Evolutionary conservation across 2,888 invertebrate genomes (phyloP).

Genomic region (Eupithecia subumbrata): DNA sequence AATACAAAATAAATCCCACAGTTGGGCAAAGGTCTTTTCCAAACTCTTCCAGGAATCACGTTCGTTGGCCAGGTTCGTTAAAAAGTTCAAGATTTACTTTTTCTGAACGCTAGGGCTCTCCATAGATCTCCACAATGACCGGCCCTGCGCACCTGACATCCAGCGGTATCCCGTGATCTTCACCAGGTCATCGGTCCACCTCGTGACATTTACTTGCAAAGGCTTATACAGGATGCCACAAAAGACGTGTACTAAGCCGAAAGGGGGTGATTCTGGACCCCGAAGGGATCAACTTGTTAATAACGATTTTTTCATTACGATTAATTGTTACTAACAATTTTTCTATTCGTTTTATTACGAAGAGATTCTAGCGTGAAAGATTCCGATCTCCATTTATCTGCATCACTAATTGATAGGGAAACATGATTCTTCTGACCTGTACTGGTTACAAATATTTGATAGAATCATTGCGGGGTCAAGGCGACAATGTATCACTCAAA

Average conservation of each 20-base stretch:
- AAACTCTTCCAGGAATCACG: neutral
- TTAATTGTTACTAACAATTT: no score
- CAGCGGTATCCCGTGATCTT: neutral
- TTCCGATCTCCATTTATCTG: no score
- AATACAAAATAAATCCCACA: neutral
- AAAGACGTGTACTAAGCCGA: no score
- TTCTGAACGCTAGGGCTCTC: neutral
- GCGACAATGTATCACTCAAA: neutral
- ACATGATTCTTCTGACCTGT: neutral
- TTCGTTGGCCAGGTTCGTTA: neutral
- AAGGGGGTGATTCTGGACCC: no score
- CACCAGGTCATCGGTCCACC: neutral
- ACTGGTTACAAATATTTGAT: neutral
- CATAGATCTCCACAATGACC: neutral
- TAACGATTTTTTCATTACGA: no score
- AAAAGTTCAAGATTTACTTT: neutral
- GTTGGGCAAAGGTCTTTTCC: neutral
- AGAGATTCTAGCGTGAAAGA: no score
- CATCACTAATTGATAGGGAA: neutral
- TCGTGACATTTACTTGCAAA: no score
- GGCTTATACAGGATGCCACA: no score
- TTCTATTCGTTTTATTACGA: no score
- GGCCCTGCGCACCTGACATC: neutral
- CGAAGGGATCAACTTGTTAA: no score
- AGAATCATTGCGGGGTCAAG: constrained; percentile 7